Evolutionary conservation across 2,113 vertebrate genomes (phyloP).

Genomic region (Hiodon alosoides): DNA sequence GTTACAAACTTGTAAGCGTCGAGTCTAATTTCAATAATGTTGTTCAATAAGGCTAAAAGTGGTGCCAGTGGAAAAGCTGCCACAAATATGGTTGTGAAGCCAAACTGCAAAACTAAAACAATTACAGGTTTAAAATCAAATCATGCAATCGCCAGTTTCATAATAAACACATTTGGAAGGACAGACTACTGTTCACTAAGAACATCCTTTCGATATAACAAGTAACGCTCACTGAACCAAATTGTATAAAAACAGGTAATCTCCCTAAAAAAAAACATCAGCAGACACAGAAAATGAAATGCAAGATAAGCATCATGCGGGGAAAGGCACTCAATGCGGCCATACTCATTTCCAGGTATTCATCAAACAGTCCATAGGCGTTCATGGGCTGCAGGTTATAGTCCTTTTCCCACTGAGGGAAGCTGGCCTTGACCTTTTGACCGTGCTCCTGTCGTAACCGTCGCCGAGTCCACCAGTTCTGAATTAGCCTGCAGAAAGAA

Average conservation of each 20-base stretch:
- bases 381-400: constrained; percentile 91
- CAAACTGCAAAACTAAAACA: constrained; percentile 84
- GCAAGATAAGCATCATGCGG: background rate
- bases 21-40: constrained; percentile 91
- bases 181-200: background rate
- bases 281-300: constrained; percentile 2
- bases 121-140: constrained; percentile 13
- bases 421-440: constrained; percentile 60
- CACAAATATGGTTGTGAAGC: constrained; percentile 95
- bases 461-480: constrained; percentile 88
- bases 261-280: too few species aligned
- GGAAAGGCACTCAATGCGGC: background rate
- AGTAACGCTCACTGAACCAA: too few species aligned
- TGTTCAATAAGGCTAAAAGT: constrained; percentile 89
- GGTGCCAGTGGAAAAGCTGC: constrained; percentile 94
- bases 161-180: background rate
- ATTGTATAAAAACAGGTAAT: too few species aligned
- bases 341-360: constrained; percentile 97
- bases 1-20: constrained; percentile 96
- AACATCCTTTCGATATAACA: too few species aligned
- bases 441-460: constrained; percentile 74
- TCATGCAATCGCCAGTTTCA: too few species aligned
- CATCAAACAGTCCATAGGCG: constrained; percentile 89
- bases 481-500: constrained; percentile 68
- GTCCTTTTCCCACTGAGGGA: constrained; percentile 90